A percentile compares a stretch with the other conserved stretches of the same genome.
These are phyloP conservation scores for Glandiceps talaboti DNA, from an alignment of 53 echinoderm and acorn worm species.

Conservation along the genomic window DNA sequence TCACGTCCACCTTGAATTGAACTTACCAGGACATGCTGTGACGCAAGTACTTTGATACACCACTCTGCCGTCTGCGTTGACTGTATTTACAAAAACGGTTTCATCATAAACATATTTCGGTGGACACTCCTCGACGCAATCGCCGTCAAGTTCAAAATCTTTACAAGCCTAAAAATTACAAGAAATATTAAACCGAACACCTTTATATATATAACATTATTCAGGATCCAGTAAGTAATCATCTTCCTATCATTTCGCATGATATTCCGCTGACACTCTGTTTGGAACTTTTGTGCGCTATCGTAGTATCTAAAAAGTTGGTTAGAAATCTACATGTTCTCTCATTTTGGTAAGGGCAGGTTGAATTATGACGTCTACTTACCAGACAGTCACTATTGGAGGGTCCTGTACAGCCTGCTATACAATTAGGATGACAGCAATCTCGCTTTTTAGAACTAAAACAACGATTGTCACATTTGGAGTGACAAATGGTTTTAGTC, in stretches of 20 bases:
- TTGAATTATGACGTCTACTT: too few species aligned
- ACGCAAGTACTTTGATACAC: not conserved
- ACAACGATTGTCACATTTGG: not conserved
- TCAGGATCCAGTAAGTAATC: too few species aligned
- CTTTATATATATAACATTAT: too few species aligned
- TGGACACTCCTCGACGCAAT: not conserved
- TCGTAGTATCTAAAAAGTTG: too few species aligned
- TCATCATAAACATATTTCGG: not conserved
- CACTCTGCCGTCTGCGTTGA: not conserved
- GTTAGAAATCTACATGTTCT: too few species aligned
- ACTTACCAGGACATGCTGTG: not conserved
- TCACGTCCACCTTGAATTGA: not conserved
- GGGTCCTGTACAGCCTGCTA: not conserved
- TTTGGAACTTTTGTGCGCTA: too few species aligned
- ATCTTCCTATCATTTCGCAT: too few species aligned
- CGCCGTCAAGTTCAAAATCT: not conserved
- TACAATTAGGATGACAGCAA: not conserved
- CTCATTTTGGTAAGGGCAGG: too few species aligned
- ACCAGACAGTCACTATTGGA: not conserved
- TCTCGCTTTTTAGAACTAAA: not conserved
- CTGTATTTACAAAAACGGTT: too few species aligned
- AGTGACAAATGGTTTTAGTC: not conserved
- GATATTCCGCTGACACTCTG: too few species aligned
- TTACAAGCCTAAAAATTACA: not conserved
- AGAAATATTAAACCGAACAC: too few species aligned